These are phyloP conservation scores for Phymorhynchus buccinoides DNA, from an alignment of 1,140 invertebrate genomes.

Conservation along the genomic window DNA sequence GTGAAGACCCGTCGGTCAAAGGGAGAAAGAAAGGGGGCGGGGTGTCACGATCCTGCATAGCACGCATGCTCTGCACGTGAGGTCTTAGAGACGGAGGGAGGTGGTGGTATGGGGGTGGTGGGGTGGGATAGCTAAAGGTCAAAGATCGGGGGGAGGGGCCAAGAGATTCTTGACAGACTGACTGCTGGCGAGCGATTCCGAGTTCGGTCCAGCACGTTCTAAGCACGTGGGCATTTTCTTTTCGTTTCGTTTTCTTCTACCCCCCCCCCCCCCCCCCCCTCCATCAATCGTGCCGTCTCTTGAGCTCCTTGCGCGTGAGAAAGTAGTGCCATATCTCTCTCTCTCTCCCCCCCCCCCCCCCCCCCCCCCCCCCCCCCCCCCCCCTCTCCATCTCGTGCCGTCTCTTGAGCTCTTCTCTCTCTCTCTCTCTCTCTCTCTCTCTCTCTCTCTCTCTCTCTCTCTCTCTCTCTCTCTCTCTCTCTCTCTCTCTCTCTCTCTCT, in stretches of 20 bases:
- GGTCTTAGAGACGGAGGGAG: too few relatives aligned
- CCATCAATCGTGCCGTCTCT: too few relatives aligned
- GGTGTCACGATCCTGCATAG: not conserved
- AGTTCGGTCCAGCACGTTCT: not conserved
- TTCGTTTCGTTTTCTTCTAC: not conserved
- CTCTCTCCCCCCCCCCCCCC: not conserved
- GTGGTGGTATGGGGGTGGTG: too few relatives aligned
- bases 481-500: slow-evolving; percentile 19
- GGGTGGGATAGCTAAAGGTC: too few relatives aligned
- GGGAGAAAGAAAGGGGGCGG: not conserved
- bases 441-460: not conserved
- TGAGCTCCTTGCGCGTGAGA: not conserved
- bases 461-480: not conserved
- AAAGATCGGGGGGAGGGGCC: not conserved
- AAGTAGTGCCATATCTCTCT: slow-evolving; percentile 26
- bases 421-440: slow-evolving; percentile 10
- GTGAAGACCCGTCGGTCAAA: not conserved
- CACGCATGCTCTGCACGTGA: slow-evolving; percentile 1
- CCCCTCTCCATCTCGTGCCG: not conserved
- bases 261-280: too few relatives aligned
- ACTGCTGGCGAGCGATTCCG: not conserved
- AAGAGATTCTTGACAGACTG: not conserved
- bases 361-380: not conserved
- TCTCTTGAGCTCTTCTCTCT: not conserved
- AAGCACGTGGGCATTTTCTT: not conserved